phyloP scores from a whole-genome alignment of 2,888 invertebrate genomes.

The Athrips mouffetella region DNA sequence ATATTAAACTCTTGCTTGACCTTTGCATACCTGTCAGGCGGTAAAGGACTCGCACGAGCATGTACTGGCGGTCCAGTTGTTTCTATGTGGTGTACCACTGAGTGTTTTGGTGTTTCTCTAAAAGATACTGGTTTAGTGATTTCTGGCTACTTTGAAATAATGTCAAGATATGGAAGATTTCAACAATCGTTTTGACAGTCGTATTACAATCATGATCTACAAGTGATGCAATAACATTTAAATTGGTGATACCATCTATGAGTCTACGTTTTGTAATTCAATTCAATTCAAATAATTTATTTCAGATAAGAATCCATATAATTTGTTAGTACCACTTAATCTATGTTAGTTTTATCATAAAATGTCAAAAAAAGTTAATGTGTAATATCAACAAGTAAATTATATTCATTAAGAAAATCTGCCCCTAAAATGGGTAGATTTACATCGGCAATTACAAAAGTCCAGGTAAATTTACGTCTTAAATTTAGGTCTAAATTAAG shows the following conservation, averaged over 20 bases:
- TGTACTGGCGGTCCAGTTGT: slow-evolving; percentile 5
- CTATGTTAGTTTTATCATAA: no score
- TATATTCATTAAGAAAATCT: slow-evolving; percentile 26
- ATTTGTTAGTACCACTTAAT: no score
- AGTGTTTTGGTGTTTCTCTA: slow-evolving; percentile 21
- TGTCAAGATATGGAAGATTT: slow-evolving; percentile 17
- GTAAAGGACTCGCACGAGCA: slow-evolving; percentile 13
- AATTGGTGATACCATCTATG: slow-evolving; percentile 23
- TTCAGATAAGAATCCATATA: no score
- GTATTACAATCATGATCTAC: background rate
- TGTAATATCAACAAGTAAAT: slow-evolving; percentile 26
- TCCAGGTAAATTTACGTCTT: slow-evolving; percentile 27
- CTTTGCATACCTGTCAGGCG: slow-evolving; percentile 12
- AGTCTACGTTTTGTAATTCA: slow-evolving; percentile 18
- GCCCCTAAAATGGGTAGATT: slow-evolving; percentile 31
- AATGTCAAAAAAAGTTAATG: no score
- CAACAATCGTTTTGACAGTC: background rate
- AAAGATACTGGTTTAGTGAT: slow-evolving; percentile 26
- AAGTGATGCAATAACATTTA: slow-evolving; percentile 16
- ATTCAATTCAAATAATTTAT: no score
- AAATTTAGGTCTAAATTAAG: slow-evolving; percentile 25
- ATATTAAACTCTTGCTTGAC: slow-evolving; percentile 18
- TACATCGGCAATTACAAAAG: slow-evolving; percentile 26
- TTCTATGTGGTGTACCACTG: slow-evolving; percentile 4
- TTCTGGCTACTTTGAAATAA: slow-evolving; percentile 21